Base-by-base conservation (phyloP, 2,888 invertebrate species). In the Trileptium ribeirensis region DNA sequence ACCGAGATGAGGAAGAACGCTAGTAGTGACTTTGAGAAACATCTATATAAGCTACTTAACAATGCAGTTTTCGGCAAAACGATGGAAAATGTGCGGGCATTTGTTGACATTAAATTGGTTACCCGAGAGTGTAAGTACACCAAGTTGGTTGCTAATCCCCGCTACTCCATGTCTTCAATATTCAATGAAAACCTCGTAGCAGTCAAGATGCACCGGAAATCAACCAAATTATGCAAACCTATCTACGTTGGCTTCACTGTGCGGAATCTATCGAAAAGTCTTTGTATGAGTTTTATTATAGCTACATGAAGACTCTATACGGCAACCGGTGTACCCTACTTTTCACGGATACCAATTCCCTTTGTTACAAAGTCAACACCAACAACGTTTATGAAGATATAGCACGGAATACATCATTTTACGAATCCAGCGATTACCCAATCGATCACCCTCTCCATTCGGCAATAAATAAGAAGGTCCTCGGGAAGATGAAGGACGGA, bases 231-330 rank as follows among this genome's bases (percentile, higher is more conserved):
- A 8, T 19, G 31, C 70, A 70, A 70, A n/a, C 70, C 70, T 19
- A 70, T 70, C 8, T 70, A 70, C 70, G 31, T 70, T 15, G 70
- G 70, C 8, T 70, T 70, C 29, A 70, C 70, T 70, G 70, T 70
- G 8, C 70, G 29, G 70, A 70, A 19, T 70, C 36, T 15, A 19
- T 8, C 15, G 36, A 70, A n/a, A 31, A 33, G 15, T n/a, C 36
- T 31, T 33, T 70, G 70, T 70, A 70, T 70, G 70, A 70, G 3
- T 70, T 70, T 70, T 36, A 70, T 29, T 70, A 70, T 29, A n/a
- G n/a, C n/a, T n/a, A n/a, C n/a, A n/a, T n/a, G n/a, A n/a, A n/a
- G n/a, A n/a, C n/a, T n/a, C n/a, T 19, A n/a, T n/a, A n/a, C n/a
- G n/a, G n/a, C n/a, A 15, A 8, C 31, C 29, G 29, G 15, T 31